Conservation (phyloP, 2,797 vertebrate species). For the Miichthys miiuy region DNA sequence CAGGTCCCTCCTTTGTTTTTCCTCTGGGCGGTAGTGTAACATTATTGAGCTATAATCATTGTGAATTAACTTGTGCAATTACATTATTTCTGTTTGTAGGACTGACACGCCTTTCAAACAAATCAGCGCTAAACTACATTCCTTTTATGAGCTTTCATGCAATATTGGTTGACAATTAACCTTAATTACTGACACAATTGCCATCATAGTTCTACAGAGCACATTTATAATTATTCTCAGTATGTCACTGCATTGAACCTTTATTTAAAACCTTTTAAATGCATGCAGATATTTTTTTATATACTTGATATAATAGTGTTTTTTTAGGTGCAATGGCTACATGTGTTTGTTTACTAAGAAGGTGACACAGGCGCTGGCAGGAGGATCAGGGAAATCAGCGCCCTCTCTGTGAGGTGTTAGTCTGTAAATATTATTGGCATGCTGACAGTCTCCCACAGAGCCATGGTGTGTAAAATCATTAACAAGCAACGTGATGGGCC, state of each 20-base stretch:
- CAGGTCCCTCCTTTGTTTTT: neutral
- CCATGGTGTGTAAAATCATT: conserved; percentile 80
- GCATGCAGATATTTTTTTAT: neutral
- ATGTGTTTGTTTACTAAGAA: conserved; percentile 60
- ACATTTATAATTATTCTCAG: neutral
- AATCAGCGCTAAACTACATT: neutral
- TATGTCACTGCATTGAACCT: neutral
- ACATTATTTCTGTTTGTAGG: neutral
- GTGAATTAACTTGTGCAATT: neutral
- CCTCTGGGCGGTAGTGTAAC: neutral
- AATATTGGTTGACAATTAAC: neutral
- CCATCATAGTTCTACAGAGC: neutral
- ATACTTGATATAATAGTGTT: neutral
- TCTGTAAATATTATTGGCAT: conserved; percentile 85
- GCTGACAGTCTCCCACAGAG: conserved; percentile 77
- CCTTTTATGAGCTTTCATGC: neutral
- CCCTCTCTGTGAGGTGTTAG: conserved; percentile 77
- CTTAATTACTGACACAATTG: neutral
- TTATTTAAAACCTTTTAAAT: conserved; percentile 5
- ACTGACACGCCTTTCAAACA: neutral
- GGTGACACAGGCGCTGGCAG: conserved; percentile 60
- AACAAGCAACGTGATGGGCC: conserved; percentile 77
- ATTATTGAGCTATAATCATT: neutral
- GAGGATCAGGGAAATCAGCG: conserved; percentile 61
- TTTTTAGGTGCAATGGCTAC: conserved; percentile 28